These are phyloP conservation scores for Strix uralensis DNA, from an alignment of 2,113 vertebrate genomes.

Conservation along the genomic window DNA sequence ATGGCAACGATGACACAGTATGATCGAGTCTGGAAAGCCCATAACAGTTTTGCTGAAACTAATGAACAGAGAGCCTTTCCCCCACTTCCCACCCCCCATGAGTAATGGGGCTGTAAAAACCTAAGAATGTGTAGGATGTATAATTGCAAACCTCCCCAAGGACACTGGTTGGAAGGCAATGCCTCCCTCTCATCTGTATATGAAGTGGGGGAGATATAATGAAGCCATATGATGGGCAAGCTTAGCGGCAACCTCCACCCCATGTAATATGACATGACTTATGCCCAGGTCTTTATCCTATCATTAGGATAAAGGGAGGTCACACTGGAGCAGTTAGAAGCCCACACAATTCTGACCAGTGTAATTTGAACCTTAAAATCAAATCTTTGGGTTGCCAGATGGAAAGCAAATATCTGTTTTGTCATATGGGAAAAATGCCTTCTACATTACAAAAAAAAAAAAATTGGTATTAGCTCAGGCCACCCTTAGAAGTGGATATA, in stretches of 20 bases:
- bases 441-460: background rate
- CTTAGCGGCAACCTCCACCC: background rate
- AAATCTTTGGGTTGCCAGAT: background rate
- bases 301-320: background rate
- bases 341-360: background rate
- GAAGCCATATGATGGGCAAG: background rate
- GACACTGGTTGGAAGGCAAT: background rate
- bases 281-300: background rate
- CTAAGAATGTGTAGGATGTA: background rate
- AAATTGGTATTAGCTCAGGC: background rate
- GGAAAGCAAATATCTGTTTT: slow-evolving; percentile 1
- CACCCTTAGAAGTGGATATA: background rate
- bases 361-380: background rate
- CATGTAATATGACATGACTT: background rate
- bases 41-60: background rate
- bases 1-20: background rate
- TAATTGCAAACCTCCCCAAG: background rate
- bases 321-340: background rate
- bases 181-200: background rate
- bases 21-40: background rate
- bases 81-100: rapidly evolving
- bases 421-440: slow-evolving; percentile 38
- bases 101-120: background rate
- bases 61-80: background rate
- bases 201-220: background rate